Base-by-base conservation (phyloP, 2,797 vertebrate genomes). In the Tragelaphus oryx region DNA sequence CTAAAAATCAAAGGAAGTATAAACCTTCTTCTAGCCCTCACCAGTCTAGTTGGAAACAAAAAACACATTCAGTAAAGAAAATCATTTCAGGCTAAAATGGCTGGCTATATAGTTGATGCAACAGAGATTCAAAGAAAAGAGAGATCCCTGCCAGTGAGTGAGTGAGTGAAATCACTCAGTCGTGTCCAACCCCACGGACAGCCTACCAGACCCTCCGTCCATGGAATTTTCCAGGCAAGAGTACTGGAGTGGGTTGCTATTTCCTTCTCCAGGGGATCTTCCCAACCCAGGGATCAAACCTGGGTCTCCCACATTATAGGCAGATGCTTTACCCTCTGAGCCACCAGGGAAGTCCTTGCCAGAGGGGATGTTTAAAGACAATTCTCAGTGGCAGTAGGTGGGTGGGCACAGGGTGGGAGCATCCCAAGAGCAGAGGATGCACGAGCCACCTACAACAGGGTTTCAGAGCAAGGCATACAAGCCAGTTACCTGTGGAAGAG, bases 51-150 rank as follows among this genome's bases (percentile, higher is more conserved):
- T 88, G 28, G 20, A 86, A 87, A 75, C 44, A 91, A 48, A 48
- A 96, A 92, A 93, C 44, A 89, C 22, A 84, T 10, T 86, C 52
- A 93, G 26, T 55, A 62, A 88, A 92, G 33, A 76, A 89, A 80
- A 60, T 54, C 7, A 81, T 62, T 60, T 14, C 17, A 55, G 52
- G 24, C 20, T 86, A 37, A 30, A 83, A 24, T 80, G 37, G 13
- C 26, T 78, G 4, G 5, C 87, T 95, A 12, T 50, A 80, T 50
- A 76, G 24, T 44, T 87, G 44, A 54, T 78, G 28, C 13, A 74
- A 88, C 4, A 24, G 17, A 41, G 17, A 0, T 57, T 74, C 33
- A 50, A 33, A 89, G 37, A 76, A 82, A 75, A 79, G 13, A 62
- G 37, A 65, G 28, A 33, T 55, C 18, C 57, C 11, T 82, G 41